Conservation (phyloP, 1,140 invertebrate genomes). For the Drosophila grimshawi region DNA sequence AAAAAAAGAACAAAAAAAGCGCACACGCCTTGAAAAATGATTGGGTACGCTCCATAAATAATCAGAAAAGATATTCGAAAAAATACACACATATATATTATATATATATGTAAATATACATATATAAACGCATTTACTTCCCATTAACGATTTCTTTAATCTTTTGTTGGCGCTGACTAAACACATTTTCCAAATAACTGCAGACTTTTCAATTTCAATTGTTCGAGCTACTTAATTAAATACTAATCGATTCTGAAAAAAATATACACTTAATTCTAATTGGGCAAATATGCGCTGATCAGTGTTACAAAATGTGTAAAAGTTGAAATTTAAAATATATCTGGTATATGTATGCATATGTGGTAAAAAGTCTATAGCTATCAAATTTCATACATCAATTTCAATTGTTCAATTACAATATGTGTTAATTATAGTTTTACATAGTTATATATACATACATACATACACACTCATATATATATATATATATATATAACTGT, state of each 20-base stretch:
- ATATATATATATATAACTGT: constrained; percentile 4
- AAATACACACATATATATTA: constrained; percentile 41
- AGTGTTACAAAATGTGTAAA: background rate
- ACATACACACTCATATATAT: too few relatives aligned
- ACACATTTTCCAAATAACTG: constrained; percentile 19
- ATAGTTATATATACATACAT: too few relatives aligned
- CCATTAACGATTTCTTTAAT: constrained; percentile 8
- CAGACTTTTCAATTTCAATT: constrained; percentile 47
- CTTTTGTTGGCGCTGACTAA: constrained; percentile 21
- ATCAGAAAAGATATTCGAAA: constrained; percentile 53
- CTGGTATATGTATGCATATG: constrained; percentile 1
- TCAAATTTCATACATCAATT: constrained; percentile 38
- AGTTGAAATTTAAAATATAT: background rate
- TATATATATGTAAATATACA: constrained; percentile 39
- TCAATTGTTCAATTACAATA: constrained; percentile 38
- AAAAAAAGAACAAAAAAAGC: constrained; percentile 14
- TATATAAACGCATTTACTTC: constrained; percentile 39
- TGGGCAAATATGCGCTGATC: constrained; percentile 14
- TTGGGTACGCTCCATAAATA: constrained; percentile 50
- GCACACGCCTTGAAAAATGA: constrained; percentile 54
- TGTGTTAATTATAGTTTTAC: background rate
- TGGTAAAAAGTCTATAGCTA: constrained; percentile 5
- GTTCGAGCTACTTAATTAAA: constrained; percentile 34
- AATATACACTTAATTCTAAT: constrained; percentile 5
- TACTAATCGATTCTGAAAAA: constrained; percentile 9